A percentile compares a stretch with the other conserved stretches of the same genome.
phyloP scores from a whole-genome alignment of 2,113 vertebrate genomes.

The Oreocharis arfaki region DNA sequence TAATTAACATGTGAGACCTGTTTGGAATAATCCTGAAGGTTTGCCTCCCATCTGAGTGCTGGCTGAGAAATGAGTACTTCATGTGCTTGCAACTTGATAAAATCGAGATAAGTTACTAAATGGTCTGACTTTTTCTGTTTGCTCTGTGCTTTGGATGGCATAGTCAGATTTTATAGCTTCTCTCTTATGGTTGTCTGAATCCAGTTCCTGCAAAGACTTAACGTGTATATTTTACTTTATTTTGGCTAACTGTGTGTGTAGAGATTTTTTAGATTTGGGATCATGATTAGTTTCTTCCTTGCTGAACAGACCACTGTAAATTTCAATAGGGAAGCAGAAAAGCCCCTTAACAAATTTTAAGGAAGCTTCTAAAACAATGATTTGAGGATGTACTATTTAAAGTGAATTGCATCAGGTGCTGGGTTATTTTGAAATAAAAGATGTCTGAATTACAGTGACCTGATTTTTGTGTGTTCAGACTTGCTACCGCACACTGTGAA shows the following conservation, averaged over 20 bases:
- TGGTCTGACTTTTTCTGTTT: neutral
- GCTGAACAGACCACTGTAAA: neutral
- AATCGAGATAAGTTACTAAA: neutral
- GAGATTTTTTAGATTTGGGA: neutral
- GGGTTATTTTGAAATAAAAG: conserved; percentile 11
- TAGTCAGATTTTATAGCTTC: neutral
- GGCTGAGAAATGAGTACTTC: neutral
- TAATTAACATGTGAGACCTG: neutral
- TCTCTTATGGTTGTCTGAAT: neutral
- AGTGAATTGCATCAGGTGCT: neutral
- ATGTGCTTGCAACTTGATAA: neutral
- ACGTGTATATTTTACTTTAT: neutral
- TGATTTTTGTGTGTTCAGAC: neutral
- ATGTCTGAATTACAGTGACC: neutral
- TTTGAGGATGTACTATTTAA: conserved; percentile 30
- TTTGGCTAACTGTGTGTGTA: neutral
- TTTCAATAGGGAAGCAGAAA: conserved; percentile 43
- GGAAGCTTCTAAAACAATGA: conserved; percentile 26
- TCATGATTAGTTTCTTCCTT: neutral
- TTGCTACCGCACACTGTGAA: neutral
- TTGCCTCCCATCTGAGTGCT: neutral
- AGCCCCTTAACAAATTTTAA: conserved; percentile 23
- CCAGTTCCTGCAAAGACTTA: neutral
- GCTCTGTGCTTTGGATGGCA: neutral
- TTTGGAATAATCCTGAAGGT: neutral